phyloP scores from a whole-genome alignment of 2,113 vertebrate species.

The Elgaria multicarinata region DNA sequence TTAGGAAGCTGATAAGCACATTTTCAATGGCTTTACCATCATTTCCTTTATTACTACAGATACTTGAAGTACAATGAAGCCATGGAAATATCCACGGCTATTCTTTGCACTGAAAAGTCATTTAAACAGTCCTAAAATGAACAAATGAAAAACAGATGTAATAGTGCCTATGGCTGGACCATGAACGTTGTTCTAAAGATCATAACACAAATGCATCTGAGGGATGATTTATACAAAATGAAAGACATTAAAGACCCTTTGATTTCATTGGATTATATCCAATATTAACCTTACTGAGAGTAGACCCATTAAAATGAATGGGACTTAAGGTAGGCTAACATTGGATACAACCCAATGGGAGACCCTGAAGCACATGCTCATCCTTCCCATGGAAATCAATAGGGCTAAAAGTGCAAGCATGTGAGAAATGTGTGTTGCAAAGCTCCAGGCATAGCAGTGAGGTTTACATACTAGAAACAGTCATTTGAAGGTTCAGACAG shows the following conservation, averaged over 20 bases:
- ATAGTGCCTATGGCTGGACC: neutral
- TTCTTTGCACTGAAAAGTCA: slow-evolving; percentile 6
- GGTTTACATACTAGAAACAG: neutral
- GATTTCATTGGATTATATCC: neutral
- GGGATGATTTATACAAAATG: neutral
- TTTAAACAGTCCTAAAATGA: neutral
- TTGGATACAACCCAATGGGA: neutral
- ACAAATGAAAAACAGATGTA: slow-evolving; percentile 25
- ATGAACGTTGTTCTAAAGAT: neutral
- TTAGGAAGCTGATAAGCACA: slow-evolving; percentile 25
- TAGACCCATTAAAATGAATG: too few species aligned
- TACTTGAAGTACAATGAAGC: neutral
- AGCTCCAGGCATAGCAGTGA: neutral
- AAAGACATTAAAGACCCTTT: neutral
- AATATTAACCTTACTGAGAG: too few species aligned
- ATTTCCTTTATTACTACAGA: slow-evolving; percentile 21
- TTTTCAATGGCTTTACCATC: slow-evolving; percentile 24
- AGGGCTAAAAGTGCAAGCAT: neutral
- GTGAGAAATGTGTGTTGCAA: neutral
- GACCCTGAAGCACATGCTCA: neutral
- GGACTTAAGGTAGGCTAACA: too few species aligned
- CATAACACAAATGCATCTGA: neutral
- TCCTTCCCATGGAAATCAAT: neutral
- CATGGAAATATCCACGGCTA: neutral
- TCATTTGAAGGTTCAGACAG: neutral